Evolutionary conservation across 2,113 vertebrate species (phyloP), one percentile per base, ranked within the genome.

Genomic region (Microcebus lehilahytsara): DNA sequence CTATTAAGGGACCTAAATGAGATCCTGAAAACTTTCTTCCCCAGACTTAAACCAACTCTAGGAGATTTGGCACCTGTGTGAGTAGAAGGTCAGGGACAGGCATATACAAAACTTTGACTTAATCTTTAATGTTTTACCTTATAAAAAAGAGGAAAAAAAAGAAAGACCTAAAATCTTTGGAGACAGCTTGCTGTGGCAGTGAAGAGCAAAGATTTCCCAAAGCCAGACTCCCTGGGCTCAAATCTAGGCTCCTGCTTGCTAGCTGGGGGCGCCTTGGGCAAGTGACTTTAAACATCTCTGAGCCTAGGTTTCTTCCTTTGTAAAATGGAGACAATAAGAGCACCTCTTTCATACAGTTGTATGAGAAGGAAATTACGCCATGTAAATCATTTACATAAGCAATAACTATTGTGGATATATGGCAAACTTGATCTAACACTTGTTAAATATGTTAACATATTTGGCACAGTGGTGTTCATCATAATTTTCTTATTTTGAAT

Each of bases 401-500:
- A 69, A 49, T 46, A 62, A 30, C 51, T 85, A 49, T n/a, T 69
- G 53, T 2, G 4, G 22, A 75, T 16, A 37, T 19, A 49, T 5
- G 58, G 19, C 19, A 89, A 56, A 69, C 51, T 85, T 64, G 60
- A 12, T 64, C 3, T 69, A 60, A 49, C 11, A 56, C 46, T 77
- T 85, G 9, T 78, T 71, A 90, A 92, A 81, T 34, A 79, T 1
- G 34, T 46, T 46, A 46, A 46, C 46, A 37, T 22, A 19, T 10
- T 67, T 87, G 56, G 87, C 19, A 30, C n/a, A 83, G 23, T 42
- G 11, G 13, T 46, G 1, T 79, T 86, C 51, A 77, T 62, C 71
- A 67, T 34, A 84, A 46, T 71, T 79, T 78, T 81, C 56, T 83
- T 89, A 74, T 16, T 83, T 93, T 85, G 19, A 97, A 96, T 92